Evolutionary conservation across 2,797 vertebrate genomes (phyloP).

Genomic region (Tauraco hartlaubi): DNA sequence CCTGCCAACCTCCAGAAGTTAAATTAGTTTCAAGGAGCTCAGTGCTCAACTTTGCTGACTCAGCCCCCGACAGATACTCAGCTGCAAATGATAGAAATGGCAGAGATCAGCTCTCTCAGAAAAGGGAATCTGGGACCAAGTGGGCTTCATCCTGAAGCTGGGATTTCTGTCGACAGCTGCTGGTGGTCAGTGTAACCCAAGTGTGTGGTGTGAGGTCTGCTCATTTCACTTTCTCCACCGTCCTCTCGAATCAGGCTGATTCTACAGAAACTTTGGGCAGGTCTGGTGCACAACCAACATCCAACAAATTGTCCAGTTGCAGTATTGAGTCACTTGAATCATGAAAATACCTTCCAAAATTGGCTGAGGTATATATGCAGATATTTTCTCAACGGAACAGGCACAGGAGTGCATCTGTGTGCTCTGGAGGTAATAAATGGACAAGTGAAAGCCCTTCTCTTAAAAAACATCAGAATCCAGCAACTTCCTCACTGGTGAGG

Average conservation of each 20-base stretch:
- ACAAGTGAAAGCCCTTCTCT: background rate
- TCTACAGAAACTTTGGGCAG: background rate
- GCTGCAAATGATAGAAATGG: conserved; percentile 2
- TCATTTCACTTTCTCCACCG: background rate
- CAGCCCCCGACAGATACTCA: background rate
- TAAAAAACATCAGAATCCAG: background rate
- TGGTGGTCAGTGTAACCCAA: background rate
- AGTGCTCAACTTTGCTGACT: background rate
- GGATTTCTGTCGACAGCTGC: background rate
- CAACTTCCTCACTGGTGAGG: background rate
- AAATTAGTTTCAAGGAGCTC: background rate
- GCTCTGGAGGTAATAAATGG: background rate
- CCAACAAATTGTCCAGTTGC: background rate
- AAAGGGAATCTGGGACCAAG: background rate
- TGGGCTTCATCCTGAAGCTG: background rate
- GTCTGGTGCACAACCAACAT: background rate
- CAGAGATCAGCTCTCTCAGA: background rate
- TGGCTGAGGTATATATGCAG: background rate
- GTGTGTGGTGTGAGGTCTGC: background rate
- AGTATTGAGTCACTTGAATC: background rate
- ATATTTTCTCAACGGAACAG: background rate
- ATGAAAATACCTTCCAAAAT: background rate
- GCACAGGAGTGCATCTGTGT: background rate
- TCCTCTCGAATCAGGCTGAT: background rate
- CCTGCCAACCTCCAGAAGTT: background rate